Evolutionary conservation across 2,888 invertebrate genomes (phyloP).

Genomic region (Ophraella communa): DNA sequence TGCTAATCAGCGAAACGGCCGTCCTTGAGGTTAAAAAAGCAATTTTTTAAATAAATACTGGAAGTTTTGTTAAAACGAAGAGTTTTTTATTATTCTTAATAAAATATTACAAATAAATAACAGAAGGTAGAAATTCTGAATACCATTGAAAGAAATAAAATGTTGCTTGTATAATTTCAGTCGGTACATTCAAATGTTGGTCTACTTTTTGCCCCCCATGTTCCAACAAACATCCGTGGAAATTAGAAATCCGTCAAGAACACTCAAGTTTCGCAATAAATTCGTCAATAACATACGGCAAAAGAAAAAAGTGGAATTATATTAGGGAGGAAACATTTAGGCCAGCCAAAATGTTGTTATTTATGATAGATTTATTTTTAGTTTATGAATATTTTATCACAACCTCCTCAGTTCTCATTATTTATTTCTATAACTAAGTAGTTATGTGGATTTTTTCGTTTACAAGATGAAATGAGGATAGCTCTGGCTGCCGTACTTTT

Average conservation of each 20-base stretch:
- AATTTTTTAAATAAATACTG: no score
- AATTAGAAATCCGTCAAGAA: conserved; percentile 28
- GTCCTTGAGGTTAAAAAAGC: no score
- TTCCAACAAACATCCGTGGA: conserved; percentile 6
- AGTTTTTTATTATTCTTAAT: not conserved
- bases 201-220: not conserved
- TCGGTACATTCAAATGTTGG: not conserved
- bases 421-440: no score
- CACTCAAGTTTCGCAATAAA: conserved; percentile 29
- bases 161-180: not conserved
- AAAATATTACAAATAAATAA: not conserved
- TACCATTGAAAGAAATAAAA: not conserved
- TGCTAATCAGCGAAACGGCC: no score
- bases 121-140: not conserved
- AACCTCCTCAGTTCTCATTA: no score
- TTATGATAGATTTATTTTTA: not conserved
- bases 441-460: no score
- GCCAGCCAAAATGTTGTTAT: not conserved
- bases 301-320: not conserved
- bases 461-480: no score
- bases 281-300: conserved; percentile 32
- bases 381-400: no score
- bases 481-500: no score
- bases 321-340: not conserved
- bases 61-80: no score